Base-by-base conservation (phyloP, 2,888 invertebrate genomes). In the Bimastos eiseni region DNA sequence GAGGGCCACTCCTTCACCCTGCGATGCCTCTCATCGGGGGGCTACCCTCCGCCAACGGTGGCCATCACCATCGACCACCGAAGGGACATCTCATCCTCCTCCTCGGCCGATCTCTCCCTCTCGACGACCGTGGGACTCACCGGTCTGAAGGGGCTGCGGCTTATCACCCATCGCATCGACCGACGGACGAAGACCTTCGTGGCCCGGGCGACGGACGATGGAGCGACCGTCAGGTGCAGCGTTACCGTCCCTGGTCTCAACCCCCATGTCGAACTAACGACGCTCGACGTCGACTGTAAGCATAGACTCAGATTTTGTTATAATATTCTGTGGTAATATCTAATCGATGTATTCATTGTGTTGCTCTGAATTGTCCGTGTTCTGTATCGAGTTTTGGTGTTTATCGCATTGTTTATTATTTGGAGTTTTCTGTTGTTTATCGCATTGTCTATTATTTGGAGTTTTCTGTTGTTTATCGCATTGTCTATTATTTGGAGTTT, bases 221-320 rank as follows among this genome's bases (percentile, higher is more conserved):
- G 91, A 17, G 41, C 88, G 37, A 91, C 86, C 24, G 70, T 91
- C 49, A 89, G 91, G 90, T 91, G 91, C 38, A 34, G 86, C 55
- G 91, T 90, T 34, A 84, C 89, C 17, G 91, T 91, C 55, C 91
- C 90, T 19, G 91, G 91, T 36, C 90, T 91, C 86, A 36, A 34
- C 24, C 37, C 91, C 19, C 70, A 44, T 44, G 49, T 91, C 49
- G 44, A 90, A 24, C 30, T 55, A 83, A 90, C 90, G 41, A 89
- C 86, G 34, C 88, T 91, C 4, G 88, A 91, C 30, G 91, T 91
- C 19, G 90, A 91, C 36, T 91, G 91, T 91, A 34, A 91, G 91
- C n/a, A 38, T 38, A 21, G 1, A 36, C n/a, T n/a, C n/a, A n/a
- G n/a, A n/a, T n/a, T n/a, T n/a, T n/a, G n/a, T n/a, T n/a, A n/a